phyloP scores from a whole-genome alignment of 92 coral and sea anemone species.

The Muricea muricata region DNA sequence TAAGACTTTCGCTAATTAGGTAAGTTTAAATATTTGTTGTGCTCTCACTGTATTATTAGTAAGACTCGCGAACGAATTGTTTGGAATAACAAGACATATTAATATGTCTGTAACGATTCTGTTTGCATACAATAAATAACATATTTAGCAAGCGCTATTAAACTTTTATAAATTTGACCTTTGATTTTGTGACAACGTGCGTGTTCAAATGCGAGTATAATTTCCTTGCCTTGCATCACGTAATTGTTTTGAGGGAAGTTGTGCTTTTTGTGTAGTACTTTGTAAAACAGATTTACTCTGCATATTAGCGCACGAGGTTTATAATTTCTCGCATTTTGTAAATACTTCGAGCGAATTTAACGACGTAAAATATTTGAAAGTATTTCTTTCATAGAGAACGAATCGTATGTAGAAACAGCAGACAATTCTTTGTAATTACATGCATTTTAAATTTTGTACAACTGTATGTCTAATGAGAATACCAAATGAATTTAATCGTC shows the following conservation, averaged over 20 bases:
- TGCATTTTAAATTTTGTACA: background rate
- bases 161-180: background rate
- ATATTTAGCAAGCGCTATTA: background rate
- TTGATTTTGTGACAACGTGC: background rate
- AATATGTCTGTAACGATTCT: too few species aligned
- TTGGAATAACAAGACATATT: background rate
- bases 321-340: too few species aligned
- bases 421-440: too few species aligned
- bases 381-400: background rate
- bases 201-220: background rate
- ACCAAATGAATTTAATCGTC: background rate
- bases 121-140: too few species aligned
- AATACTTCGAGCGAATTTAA: background rate
- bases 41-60: background rate
- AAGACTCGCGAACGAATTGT: background rate
- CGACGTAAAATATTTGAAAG: background rate
- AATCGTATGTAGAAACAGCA: too few species aligned
- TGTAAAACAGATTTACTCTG: background rate
- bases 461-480: background rate
- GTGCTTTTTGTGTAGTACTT: background rate
- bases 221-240: background rate
- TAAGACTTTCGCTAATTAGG: conserved; percentile 75
- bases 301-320: background rate
- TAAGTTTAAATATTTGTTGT: conserved; percentile 35
- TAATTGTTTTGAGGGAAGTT: background rate